These are phyloP conservation scores for Gastracanthus pulcherrimus DNA, from an alignment of 2,888 invertebrate species.

Conservation along the genomic window DNA sequence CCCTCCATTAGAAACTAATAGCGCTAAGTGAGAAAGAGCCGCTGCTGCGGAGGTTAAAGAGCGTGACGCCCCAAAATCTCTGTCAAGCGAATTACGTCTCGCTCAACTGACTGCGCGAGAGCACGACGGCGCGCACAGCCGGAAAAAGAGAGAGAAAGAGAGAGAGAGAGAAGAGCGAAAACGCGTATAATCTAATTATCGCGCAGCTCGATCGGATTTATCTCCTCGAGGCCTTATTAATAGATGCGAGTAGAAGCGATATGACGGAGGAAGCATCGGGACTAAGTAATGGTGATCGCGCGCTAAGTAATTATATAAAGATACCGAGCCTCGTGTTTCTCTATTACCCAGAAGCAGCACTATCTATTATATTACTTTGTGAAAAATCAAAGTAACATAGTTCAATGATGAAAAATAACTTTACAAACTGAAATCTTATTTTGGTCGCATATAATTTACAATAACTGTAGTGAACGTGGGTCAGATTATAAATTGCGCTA, in stretches of 20 bases:
- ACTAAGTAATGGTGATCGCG: constrained; percentile 30
- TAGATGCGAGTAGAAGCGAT: constrained; percentile 23
- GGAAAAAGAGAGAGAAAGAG: too few species aligned
- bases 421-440: too few species aligned
- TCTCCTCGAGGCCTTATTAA: constrained; percentile 34
- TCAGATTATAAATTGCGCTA: too few species aligned
- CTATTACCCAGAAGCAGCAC: too few species aligned
- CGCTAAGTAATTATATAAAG: constrained; percentile 40
- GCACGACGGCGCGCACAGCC: not conserved
- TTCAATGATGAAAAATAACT: too few species aligned
- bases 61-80: constrained; percentile 66
- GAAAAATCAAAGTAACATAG: too few species aligned
- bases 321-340: too few species aligned
- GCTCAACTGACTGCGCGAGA: constrained; percentile 27
- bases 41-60: constrained; percentile 69
- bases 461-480: too few species aligned
- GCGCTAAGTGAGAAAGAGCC: constrained; percentile 67
- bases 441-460: too few species aligned
- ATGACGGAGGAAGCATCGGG: constrained; percentile 13
- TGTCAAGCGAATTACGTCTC: constrained; percentile 49
- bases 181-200: constrained; percentile 53
- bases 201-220: constrained; percentile 42
- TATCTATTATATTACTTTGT: too few species aligned
- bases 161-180: too few species aligned
- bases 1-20: constrained; percentile 73